Evolutionary conservation across 2,888 invertebrate genomes (phyloP).

Genomic region (Eustalomyia histrio): DNA sequence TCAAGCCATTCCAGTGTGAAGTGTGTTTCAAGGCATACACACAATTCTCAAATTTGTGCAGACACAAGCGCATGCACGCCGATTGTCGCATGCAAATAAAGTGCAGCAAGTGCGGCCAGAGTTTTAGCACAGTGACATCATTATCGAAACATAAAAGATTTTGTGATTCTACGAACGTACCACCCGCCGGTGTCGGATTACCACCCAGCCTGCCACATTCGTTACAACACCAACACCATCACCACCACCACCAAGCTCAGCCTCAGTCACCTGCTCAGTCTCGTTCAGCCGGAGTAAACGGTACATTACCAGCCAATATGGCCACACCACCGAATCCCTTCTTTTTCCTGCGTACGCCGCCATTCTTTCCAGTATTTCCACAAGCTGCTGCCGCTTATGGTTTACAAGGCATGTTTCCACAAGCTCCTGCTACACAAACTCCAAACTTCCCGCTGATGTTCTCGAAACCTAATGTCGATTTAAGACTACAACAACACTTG

Average conservation of each 20-base stretch:
- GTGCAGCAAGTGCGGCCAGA: conserved; percentile 96
- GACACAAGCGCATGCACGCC: conserved; percentile 99
- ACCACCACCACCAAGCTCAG: conserved; percentile 55
- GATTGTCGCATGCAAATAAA: conserved; percentile 96
- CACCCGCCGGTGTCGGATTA: conserved; percentile 77
- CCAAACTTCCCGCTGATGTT: conserved; percentile 82
- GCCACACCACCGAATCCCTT: conserved; percentile 83
- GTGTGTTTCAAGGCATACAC: conserved; percentile 99
- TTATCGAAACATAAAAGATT: conserved; percentile 97
- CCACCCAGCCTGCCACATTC: conserved; percentile 77
- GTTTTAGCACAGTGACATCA: conserved; percentile 94
- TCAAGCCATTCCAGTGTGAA: conserved; percentile 98
- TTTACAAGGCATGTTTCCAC: conserved; percentile 82
- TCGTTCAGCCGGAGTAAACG: conserved; percentile 46
- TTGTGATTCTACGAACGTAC: conserved; percentile 88
- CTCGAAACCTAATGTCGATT: conserved; percentile 81
- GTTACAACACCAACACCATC: conserved; percentile 45
- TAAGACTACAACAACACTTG: conserved; percentile 75
- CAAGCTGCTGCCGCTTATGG: conserved; percentile 82
- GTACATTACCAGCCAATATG: conserved; percentile 69
- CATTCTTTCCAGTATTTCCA: conserved; percentile 82
- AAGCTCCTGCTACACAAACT: conserved; percentile 78
- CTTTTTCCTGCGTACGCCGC: conserved; percentile 86
- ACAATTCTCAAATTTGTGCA: conserved; percentile 99
- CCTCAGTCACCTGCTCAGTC: conserved; percentile 60